phyloP scores from a whole-genome alignment of 2,113 vertebrate species.

The Hyaena hyaena region DNA sequence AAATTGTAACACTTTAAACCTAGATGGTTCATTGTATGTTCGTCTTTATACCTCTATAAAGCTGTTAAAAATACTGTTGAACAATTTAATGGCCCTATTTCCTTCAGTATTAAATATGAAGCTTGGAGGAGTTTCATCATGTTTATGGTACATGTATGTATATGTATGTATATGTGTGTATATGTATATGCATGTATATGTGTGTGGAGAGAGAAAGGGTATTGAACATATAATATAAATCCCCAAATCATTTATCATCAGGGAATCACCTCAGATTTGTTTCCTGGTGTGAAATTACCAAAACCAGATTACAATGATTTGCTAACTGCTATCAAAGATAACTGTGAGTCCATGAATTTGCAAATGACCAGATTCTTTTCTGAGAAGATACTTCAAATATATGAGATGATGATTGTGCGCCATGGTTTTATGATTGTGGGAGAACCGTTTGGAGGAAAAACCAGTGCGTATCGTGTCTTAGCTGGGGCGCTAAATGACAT shows the following conservation, averaged over 20 bases:
- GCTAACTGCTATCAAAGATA: conserved; percentile 90
- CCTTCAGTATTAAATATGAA: background rate
- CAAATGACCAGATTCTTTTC: conserved; percentile 91
- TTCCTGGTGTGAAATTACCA: conserved; percentile 93
- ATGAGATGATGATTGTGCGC: conserved; percentile 95
- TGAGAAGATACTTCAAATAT: conserved; percentile 95
- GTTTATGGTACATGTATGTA: background rate
- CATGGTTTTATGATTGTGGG: conserved; percentile 97
- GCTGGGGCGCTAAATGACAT: conserved; percentile 90
- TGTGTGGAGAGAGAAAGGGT: background rate
- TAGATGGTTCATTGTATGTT: background rate
- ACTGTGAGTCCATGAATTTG: conserved; percentile 91
- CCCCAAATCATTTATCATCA: conserved; percentile 75
- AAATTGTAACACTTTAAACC: background rate
- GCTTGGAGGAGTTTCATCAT: background rate
- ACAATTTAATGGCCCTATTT: background rate
- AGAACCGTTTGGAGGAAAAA: conserved; percentile 95
- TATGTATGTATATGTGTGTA: background rate
- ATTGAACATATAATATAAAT: background rate
- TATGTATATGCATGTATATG: background rate
- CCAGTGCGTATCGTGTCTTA: conserved; percentile 92
- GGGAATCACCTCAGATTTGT: conserved; percentile 96
- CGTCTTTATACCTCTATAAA: background rate
- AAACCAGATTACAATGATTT: conserved; percentile 92
- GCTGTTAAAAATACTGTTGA: conserved; percentile 1